Evolutionary conservation across 2,797 vertebrate genomes (phyloP), one percentile per base, ranked within the genome.

Genomic region (Lateolabrax maculatus): DNA sequence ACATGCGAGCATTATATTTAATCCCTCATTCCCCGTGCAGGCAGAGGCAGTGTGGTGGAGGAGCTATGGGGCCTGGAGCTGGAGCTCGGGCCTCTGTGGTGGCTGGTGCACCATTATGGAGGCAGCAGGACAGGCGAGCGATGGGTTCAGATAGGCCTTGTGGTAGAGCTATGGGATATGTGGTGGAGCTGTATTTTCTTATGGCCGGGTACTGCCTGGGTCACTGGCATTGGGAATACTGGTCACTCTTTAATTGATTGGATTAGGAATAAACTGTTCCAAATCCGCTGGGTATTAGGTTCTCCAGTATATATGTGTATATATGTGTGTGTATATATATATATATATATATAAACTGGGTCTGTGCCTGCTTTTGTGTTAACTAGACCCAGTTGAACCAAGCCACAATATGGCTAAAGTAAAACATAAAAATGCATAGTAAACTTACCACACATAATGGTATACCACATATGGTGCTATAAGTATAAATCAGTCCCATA

Each of bases 1-100:
- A 93, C 90, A 91, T 89, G 87, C 84, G 9, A 86, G 91, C 88
- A 91, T 94, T 94, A 93, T 90, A 93, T 94, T 94, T 93, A 94
- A 95, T 92, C 89, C 89, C 75, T 91, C 77, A 79, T 93, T 93
- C 83, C 77, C 80, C 51, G 63, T 83, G 86, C 90, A 86, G 77
- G 83, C 76, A 78, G 65, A 53, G 83, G 76, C 88, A 68, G 84
- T 90, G 90, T 75, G 87, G 90, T 84, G 80, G 86, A 87, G 83
- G 25, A 86, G 84, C 85, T 36, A 65, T 80, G 69, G 84, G 87
- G 66, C 77, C 75, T 70, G 81, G 56, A 90, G 75, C 84, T 87
- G 82, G 64, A 91, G 89, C 87, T 27, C 19, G 29, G 83, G 88
- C 81, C 86, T 84, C 80, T 89, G 91, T 52, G 88, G 91, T 89